Evolutionary conservation across 2,888 invertebrate genomes (phyloP), one percentile per base, ranked within the genome.

Genomic region (Apamea crenata): DNA sequence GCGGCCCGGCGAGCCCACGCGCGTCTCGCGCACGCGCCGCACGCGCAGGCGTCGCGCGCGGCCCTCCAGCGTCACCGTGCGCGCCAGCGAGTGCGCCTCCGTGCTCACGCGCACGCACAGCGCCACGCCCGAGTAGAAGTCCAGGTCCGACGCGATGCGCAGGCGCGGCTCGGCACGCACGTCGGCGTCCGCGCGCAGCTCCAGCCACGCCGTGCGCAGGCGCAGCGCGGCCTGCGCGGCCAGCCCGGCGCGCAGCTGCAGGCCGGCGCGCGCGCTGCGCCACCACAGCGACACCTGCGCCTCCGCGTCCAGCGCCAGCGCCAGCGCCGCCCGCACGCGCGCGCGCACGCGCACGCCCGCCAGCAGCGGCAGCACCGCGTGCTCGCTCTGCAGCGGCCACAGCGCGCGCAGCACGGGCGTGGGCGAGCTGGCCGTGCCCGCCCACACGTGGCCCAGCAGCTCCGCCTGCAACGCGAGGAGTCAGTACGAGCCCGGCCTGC

Each of bases 391-490:
- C 77, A 72, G 84, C 84, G 80, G 82, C 40, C 71, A 50, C 78
- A 80, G 78, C 75, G 88, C 94, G 88, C 96, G 95, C 92, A 94
- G 88, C 90, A 89, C 95, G 53, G 91, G 83, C 86, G 94, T 93
- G 65, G 95, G 91, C 89, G 85, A 76, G 90, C 93, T 92, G 90
- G 92, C 96, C 78, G 95, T 85, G 91, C 95, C 96, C 71, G 95
- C 92, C 96, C 96, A 96, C 91, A 96, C 92, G 92, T 93, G 95
- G 8, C 91, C 94, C 88, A 96, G 91, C 90, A 96, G 91, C 93
- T 95, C 95, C 68, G 93, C 94, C 93, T 94, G 92, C 70, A 14
- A 53, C 4, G 0, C 18, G 4, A 16, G 1, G 5, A 5, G n/a
- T 59, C 74, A 32, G 74, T 7, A 67, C 76, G 36, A 18, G 1